A percentile compares a stretch with the other conserved stretches of the same genome.
These are phyloP conservation scores for Axinella damicornis DNA, from an alignment of 37 sponge, comb jelly and placozoan species.

Conservation along the genomic window DNA sequence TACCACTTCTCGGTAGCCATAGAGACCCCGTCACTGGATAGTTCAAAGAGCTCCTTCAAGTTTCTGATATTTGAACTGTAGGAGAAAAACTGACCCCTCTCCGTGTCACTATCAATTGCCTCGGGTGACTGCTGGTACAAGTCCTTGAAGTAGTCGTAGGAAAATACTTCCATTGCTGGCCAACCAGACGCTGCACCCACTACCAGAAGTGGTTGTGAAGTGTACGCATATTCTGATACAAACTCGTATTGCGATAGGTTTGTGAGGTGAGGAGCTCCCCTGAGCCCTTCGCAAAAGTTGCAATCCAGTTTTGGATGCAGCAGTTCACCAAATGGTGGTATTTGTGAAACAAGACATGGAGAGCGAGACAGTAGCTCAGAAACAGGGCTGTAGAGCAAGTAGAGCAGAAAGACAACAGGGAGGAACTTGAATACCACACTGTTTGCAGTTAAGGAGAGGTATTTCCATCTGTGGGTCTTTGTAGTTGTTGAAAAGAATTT, in stretches of 20 bases:
- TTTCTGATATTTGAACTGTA: constrained; percentile 71
- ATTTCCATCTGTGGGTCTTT: too few relatives aligned
- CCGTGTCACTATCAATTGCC: constrained; percentile 44
- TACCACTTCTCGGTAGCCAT: constrained; percentile 82
- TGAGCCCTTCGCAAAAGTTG: constrained; percentile 41
- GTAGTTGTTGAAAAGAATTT: neutral
- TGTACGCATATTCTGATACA: constrained; percentile 54
- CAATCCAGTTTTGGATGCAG: constrained; percentile 30
- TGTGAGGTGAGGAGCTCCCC: constrained; percentile 31
- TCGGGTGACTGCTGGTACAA: constrained; percentile 61
- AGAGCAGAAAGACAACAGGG: constrained; percentile 15
- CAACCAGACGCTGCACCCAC: constrained; percentile 71
- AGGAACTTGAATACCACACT: constrained; percentile 26
- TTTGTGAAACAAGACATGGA: constrained; percentile 49
- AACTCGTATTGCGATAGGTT: constrained; percentile 65
- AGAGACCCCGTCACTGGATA: constrained; percentile 50
- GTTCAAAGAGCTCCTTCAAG: constrained; percentile 67
- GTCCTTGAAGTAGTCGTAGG: constrained; percentile 76
- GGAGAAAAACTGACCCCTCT: constrained; percentile 78
- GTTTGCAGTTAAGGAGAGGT: neutral
- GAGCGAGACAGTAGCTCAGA: neutral
- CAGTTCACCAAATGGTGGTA: constrained; percentile 29
- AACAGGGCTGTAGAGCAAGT: neutral
- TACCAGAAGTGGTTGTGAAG: constrained; percentile 63
- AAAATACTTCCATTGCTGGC: constrained; percentile 62